Evolutionary conservation across 2,888 invertebrate species (phyloP).

Genomic region (Leptinotarsa juncta): DNA sequence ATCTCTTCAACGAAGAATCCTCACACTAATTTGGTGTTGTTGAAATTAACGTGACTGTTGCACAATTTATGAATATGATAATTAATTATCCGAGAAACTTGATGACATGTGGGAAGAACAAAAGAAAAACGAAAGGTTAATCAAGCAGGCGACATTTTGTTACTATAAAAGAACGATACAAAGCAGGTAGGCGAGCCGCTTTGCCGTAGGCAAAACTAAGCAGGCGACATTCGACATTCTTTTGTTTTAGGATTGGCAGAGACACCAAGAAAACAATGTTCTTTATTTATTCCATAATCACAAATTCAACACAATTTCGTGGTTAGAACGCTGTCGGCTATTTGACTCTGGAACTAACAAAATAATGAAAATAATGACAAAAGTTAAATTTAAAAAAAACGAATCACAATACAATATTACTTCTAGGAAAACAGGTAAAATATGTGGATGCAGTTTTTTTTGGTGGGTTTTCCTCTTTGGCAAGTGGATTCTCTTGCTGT

Average conservation of each 20-base stretch:
- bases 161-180: constrained; percentile 41
- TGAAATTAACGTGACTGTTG: constrained; percentile 1
- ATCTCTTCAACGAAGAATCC: not conserved
- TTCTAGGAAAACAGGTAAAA: too few species aligned
- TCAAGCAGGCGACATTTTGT: constrained; percentile 46
- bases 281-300: not conserved
- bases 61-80: not conserved
- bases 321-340: not conserved
- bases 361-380: too few species aligned
- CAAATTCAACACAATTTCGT: not conserved
- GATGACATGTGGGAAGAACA: constrained; percentile 44
- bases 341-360: not conserved
- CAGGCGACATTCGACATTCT: constrained; percentile 48
- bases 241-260: constrained; percentile 42
- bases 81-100: not conserved
- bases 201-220: constrained; percentile 43
- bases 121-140: constrained; percentile 43
- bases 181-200: constrained; percentile 51
- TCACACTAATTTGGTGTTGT: not conserved
- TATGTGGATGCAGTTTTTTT: too few species aligned
- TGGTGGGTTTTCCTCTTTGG: too few species aligned
- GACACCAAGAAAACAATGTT: constrained; percentile 28
- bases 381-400: too few species aligned
- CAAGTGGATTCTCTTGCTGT: too few species aligned
- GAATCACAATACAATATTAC: too few species aligned